phyloP scores from a whole-genome alignment of 2,113 vertebrate genomes.

The Hippocampus abdominalis region DNA sequence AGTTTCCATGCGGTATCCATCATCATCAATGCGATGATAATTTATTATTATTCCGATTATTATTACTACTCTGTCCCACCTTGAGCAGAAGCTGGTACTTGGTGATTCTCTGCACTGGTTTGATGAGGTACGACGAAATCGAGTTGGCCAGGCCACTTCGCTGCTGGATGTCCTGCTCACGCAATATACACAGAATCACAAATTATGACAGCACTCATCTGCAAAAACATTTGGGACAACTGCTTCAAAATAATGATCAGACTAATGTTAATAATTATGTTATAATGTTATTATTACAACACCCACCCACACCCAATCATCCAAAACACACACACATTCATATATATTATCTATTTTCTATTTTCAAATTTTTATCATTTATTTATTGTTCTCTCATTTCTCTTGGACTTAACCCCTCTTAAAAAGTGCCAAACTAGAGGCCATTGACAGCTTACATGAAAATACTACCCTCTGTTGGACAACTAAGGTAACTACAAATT shows the following conservation, averaged over 20 bases:
- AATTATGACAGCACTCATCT: neutral
- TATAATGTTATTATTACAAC: neutral
- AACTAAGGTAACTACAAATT: neutral
- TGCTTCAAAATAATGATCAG: neutral
- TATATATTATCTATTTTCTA: too few species aligned
- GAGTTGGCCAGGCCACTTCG: constrained; percentile 91
- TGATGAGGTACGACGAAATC: constrained; percentile 98
- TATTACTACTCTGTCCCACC: constrained; percentile 65
- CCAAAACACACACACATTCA: too few species aligned
- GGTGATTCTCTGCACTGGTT: constrained; percentile 98
- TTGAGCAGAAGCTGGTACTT: constrained; percentile 97
- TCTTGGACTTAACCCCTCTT: neutral
- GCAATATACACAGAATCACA: neutral
- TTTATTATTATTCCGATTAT: neutral
- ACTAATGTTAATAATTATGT: too few species aligned
- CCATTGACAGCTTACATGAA: neutral
- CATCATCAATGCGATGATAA: too few species aligned
- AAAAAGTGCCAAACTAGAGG: too few species aligned
- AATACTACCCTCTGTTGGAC: constrained; percentile 45
- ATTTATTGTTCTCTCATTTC: neutral
- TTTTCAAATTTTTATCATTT: too few species aligned
- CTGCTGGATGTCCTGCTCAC: constrained; percentile 90
- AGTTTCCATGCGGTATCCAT: neutral
- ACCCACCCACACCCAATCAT: too few species aligned
- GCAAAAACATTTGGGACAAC: neutral